These are phyloP conservation scores for Pseudomugil tenellus DNA, from an alignment of 2,797 vertebrate genomes.

Conservation along the genomic window DNA sequence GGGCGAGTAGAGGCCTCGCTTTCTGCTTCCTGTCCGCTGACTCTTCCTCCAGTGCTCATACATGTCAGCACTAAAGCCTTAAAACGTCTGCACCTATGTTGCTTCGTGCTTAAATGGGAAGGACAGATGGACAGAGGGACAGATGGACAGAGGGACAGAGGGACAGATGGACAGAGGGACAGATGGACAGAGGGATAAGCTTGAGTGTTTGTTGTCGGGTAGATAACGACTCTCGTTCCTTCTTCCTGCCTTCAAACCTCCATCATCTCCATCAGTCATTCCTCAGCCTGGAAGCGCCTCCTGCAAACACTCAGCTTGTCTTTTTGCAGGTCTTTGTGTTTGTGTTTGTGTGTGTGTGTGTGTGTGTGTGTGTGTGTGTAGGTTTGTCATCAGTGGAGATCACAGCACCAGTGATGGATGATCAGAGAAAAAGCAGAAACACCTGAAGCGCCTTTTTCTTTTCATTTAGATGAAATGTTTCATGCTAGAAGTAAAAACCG, in stretches of 20 bases:
- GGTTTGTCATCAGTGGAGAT: too few relatives aligned
- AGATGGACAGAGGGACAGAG: too few relatives aligned
- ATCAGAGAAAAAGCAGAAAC: conserved; percentile 10
- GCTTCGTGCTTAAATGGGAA: too few relatives aligned
- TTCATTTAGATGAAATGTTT: too few relatives aligned
- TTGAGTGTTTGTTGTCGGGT: too few relatives aligned
- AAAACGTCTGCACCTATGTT: too few relatives aligned
- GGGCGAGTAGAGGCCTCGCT: conserved; percentile 18
- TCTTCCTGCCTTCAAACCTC: not conserved
- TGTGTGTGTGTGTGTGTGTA: conserved; percentile 21
- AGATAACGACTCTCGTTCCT: too few relatives aligned
- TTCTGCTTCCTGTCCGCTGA: conserved; percentile 38
- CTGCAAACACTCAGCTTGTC: not conserved
- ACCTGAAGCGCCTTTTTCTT: too few relatives aligned
- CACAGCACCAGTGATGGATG: conserved; percentile 24
- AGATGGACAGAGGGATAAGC: too few relatives aligned
- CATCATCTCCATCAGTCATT: conserved; percentile 16
- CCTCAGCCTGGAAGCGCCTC: not conserved
- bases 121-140: too few relatives aligned
- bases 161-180: too few relatives aligned
- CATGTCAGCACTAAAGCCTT: not conserved
- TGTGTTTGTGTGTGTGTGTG: not conserved
- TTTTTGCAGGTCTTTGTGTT: not conserved
- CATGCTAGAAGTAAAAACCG: too few relatives aligned
- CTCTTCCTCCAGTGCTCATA: conserved; percentile 7